Evolutionary conservation across 2,797 vertebrate genomes (phyloP), one percentile per base, ranked within the genome.

Genomic region (Apodemus agrarius): DNA sequence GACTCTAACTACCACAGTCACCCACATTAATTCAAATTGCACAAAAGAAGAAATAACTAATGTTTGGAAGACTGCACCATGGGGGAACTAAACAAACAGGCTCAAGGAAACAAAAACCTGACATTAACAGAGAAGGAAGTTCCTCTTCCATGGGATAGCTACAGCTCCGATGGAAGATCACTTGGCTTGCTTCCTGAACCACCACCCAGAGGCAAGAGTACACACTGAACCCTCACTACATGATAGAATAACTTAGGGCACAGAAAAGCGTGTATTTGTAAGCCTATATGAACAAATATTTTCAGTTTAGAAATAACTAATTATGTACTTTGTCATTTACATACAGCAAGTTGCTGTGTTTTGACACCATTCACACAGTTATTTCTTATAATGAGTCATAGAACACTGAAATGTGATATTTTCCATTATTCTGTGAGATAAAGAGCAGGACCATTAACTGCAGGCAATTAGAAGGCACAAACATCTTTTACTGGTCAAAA

Each of bases 1-100:
- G 92, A 79, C 94, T 96, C n/a, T 94, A 98, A 98, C 96, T 95
- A 97, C 72, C 93, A 96, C 97, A 98, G 97, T 98, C 97, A 97
- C 76, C 93, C 96, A 97, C 92, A 98, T 96, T 97, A 98, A 97
- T 97, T 98, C 92, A 95, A 97, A 76, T 49, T 97, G 93, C 96
- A 98, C 97, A 61, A 4, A 93, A 94, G 95, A 93, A 97, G 96
- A 98, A 98, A 97, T 93, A 98, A 96, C 94, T 97, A 95, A 83
- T 98, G 89, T 98, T 98, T 97, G 97, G 97, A 97, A 98, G 95
- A 90, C 89, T 96, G 82, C 81, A 96, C 94, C 92, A 97, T 59
- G 91, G 90, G 92, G 95, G 76, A 97, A 98, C 90, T 97, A 98
- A 98, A 93, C 95, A 98, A 97, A 96, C n/a, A n/a, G 74, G 59